Base-by-base conservation (phyloP, 2,797 vertebrate genomes). In the Melanotaenia trifasciata region DNA sequence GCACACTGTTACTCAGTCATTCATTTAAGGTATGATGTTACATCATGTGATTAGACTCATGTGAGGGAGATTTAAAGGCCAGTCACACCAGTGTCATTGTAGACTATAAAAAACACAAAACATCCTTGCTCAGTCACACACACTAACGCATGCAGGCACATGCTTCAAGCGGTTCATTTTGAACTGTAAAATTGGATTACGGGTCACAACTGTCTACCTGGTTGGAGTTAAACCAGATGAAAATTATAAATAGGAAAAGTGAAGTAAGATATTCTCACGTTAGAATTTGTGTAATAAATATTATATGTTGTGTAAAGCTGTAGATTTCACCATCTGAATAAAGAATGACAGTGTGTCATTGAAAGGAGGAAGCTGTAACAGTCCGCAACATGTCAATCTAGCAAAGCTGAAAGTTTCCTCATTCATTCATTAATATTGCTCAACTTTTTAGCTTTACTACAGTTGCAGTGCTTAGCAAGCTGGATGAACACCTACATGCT, bases 51-150 rank as follows among this genome's bases (percentile, higher is more conserved):
- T 78, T 36, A 3, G 59, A 63, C 60, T 83, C 93, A 93, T 93
- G 92, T 94, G 94, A 94, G 86, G 72, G 61, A 81, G 86, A 92
- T 90, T 93, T 87, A 76, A 87, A 91, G 76, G 76, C 58, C 60
- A 86, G 87, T 84, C 85, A 90, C 81, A 91, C 80, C 85, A 86
- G 87, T 79, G 64, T 83, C 88, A 87, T 88, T 90, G 84, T 76
- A 78, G 86, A 65, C 54, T 67, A 85, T 13, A 75, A 73, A 75
- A 83, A 79, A 87, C 87, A 79, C 30, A 67, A 83, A 87, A 76
- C 63, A 53, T 62, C 62, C 65, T 73, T 26, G 35, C 56, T 70
- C 53, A 51, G 26, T 35, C 59, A 59, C 47, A 47, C 53, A 60
- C 61, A 67, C 53, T 58, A 16, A 13, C 6, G 6, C 30, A 66